Evolutionary conservation across 2,797 vertebrate genomes (phyloP), one percentile per base, ranked within the genome.

Genomic region (Mus spretus): DNA sequence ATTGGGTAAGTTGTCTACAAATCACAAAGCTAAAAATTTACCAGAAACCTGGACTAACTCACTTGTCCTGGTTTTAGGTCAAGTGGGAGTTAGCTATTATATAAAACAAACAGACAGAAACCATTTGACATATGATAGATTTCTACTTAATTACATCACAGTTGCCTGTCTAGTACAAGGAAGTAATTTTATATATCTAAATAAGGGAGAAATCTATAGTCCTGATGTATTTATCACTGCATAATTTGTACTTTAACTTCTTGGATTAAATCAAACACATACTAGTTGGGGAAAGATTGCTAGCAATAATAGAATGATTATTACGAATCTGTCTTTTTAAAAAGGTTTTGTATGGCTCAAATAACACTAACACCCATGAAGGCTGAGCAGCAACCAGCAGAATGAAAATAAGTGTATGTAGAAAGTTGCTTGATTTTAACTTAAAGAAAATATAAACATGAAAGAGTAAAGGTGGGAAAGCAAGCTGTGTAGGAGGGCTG

Each of bases 151-250:
- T 78, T 26, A 67, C 81, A 78, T 77, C 63, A 63, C 34, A 44
- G 90, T 72, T 89, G 37, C 63, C 67, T 65, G 19, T 24, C 74
- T 57, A 57, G 59, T 59, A 5, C 3, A 31, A 79, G 94, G 74
- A 88, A 84, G 34, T 77, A 28, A 85, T 85, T 87, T 12, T 84
- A 55, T 78, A n/a, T 79, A 37, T 59, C 22, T 94, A 77, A 84
- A 47, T 72, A 31, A 47, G 65, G 70, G n/a, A 13, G 91, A 88
- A 83, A 83, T 4, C 28, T 89, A 10, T 19, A 37, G 6, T 1
- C 28, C 22, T 91, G 80, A 75, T 34, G 78, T 91, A 55, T 59
- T 91, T 78, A 93, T 57, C 17, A 34, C 3, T 14, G 13, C 12
- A 40, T 65, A 26, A 92, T 87, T 90, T 85, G 24, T 40, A 34